Conservation (phyloP, 2,113 vertebrate genomes). For the Megalops atlanticus region DNA sequence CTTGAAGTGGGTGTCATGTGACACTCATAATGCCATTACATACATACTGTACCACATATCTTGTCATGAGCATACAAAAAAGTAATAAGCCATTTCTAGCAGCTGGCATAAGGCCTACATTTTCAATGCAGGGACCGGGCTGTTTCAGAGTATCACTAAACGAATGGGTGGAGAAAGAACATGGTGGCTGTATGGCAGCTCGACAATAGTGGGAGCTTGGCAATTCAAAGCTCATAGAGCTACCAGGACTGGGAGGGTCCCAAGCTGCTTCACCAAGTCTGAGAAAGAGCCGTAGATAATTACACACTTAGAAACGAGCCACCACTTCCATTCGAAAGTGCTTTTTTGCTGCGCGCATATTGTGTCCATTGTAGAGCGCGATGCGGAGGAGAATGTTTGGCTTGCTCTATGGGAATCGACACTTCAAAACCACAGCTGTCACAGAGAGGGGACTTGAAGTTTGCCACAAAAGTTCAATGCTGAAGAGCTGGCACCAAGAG, state of each 20-base stretch:
- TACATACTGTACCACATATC: no score
- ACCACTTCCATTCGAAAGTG: conserved; percentile 62
- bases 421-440: conserved; percentile 83
- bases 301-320: conserved; percentile 59
- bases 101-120: background rate
- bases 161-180: background rate
- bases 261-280: conserved; percentile 26
- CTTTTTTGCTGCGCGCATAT: conserved; percentile 62
- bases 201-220: conserved; percentile 57
- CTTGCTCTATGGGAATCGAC: conserved; percentile 81
- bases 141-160: background rate
- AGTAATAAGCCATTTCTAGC: no score
- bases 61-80: no score
- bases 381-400: conserved; percentile 80
- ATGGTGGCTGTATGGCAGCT: background rate
- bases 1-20: no score
- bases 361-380: conserved; percentile 63
- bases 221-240: conserved; percentile 62
- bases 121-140: background rate
- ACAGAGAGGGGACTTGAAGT: conserved; percentile 80
- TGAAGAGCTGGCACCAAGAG: conserved; percentile 76
- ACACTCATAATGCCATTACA: no score
- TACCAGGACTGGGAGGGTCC: conserved; percentile 50
- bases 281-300: conserved; percentile 49
- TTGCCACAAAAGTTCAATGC: conserved; percentile 78